phyloP scores from a whole-genome alignment of 2,113 vertebrate species.

The Hyperoodon ampullatus region DNA sequence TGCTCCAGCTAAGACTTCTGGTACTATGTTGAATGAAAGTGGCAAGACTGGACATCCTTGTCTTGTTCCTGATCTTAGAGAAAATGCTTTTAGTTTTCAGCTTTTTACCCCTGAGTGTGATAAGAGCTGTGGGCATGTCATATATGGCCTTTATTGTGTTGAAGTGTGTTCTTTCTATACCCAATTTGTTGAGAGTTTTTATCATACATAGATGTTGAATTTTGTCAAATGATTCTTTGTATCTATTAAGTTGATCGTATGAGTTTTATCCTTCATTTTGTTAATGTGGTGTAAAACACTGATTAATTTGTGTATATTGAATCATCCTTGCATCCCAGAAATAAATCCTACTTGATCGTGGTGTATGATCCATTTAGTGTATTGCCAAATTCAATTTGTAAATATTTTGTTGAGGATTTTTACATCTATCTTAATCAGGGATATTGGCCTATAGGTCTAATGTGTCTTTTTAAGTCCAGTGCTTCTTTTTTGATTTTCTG shows the following conservation, averaged over 20 bases:
- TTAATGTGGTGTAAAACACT: neutral
- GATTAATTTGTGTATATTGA: neutral
- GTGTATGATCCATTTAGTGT: neutral
- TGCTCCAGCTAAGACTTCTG: neutral
- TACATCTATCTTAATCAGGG: neutral
- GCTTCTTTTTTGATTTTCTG: neutral
- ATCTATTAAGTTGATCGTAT: neutral
- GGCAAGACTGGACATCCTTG: neutral
- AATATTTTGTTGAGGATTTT: neutral
- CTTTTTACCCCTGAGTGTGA: neutral
- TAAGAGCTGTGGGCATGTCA: neutral
- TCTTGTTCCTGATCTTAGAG: neutral
- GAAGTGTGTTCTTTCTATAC: neutral
- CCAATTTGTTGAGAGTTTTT: neutral
- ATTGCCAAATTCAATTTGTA: neutral
- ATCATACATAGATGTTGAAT: neutral
- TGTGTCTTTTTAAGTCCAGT: neutral
- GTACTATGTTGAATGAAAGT: neutral
- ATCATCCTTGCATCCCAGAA: neutral
- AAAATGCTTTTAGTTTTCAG: neutral
- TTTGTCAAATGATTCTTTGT: neutral
- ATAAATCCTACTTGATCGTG: neutral
- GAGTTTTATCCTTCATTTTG: neutral
- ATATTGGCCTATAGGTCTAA: neutral
- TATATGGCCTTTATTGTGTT: neutral